phyloP scores from a whole-genome alignment of 2,797 vertebrate species.

The Halcyon chelicuti region DNA sequence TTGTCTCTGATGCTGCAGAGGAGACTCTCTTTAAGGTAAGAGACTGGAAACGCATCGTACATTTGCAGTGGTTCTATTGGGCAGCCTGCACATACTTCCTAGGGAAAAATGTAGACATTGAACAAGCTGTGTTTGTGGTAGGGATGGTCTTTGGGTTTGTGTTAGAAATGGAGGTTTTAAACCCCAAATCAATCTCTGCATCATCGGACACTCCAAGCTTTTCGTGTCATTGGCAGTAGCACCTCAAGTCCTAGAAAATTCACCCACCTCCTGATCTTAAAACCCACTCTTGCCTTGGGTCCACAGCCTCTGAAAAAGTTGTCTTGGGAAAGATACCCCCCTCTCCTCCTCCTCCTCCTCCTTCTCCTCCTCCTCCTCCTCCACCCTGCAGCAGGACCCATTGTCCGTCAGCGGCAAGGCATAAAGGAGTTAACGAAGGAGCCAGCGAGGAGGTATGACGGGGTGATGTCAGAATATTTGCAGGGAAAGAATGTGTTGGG shows the following conservation, averaged over 20 bases:
- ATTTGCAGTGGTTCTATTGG: background rate
- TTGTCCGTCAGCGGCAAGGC: conserved; percentile 54
- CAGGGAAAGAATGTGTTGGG: conserved; percentile 73
- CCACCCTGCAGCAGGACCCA: conserved; percentile 7
- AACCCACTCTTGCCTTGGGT: background rate
- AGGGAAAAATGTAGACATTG: background rate
- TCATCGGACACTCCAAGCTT: accelerated
- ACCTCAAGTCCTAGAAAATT: background rate
- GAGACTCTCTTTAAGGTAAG: background rate
- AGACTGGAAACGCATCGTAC: background rate
- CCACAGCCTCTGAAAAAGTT: conserved; percentile 18
- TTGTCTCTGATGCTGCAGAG: background rate
- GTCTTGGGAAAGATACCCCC: conserved; percentile 33
- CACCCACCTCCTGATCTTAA: background rate
- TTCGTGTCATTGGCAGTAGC: background rate
- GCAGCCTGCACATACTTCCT: background rate
- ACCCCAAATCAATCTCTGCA: background rate
- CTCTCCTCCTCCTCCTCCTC: background rate
- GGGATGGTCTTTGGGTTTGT: background rate
- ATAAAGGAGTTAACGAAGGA: conserved; percentile 68
- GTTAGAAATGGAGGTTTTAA: background rate
- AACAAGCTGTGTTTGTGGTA: background rate
- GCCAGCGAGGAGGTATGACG: conserved; percentile 66
- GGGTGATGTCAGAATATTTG: conserved; percentile 81
- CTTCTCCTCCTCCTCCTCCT: background rate